Base-by-base conservation (phyloP, 2,888 invertebrate species). In the Xestobium rufovillosum region DNA sequence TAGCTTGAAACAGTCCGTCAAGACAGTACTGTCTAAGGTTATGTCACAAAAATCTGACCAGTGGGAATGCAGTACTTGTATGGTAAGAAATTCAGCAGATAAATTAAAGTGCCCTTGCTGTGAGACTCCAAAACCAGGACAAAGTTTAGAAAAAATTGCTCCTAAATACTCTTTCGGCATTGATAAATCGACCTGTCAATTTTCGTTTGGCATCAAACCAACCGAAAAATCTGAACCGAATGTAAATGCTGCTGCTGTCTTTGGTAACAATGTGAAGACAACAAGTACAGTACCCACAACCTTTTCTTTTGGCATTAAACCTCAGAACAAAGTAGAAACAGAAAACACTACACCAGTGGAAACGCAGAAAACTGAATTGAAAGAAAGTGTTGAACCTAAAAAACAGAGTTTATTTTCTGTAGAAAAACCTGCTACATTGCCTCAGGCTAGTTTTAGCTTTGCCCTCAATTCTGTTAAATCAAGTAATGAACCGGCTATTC, bases 21-120 rank as follows among this genome's bases (percentile, higher is more conserved):
- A n/a, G n/a, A n/a, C n/a, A n/a, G n/a, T n/a, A n/a, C n/a, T n/a
- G n/a, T n/a, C 3, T 32, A n/a, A 27, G 9, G n/a, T n/a, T n/a
- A n/a, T n/a, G n/a, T n/a, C n/a, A n/a, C n/a, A 38, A 30, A 42
- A 34, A 14, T 37, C 41, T 4, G 44, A 43, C 36, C 59, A 59
- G n/a, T 78, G 78, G 78, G 66, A 69, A 35, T 77, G 77, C 45
- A 52, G 60, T 16, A 60, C 61, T 1, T 78, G 78, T 51, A 65
- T 76, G 66, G 56, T 75, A 2, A 61, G 57, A 29, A 78, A 78
- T 49, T 63, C 67, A 30, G 52, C 56, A 3, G 60, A 61, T 11
- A 63, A 61, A 13, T 51, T 44, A 3, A 69, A 67, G 43, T 80
- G 79, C 56, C 63, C 67, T 33, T 75, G 77, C 48, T 80, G 80